Conservation (phyloP, 92 coral and sea anemone species). For the Desmophyllum pertusum region DNA sequence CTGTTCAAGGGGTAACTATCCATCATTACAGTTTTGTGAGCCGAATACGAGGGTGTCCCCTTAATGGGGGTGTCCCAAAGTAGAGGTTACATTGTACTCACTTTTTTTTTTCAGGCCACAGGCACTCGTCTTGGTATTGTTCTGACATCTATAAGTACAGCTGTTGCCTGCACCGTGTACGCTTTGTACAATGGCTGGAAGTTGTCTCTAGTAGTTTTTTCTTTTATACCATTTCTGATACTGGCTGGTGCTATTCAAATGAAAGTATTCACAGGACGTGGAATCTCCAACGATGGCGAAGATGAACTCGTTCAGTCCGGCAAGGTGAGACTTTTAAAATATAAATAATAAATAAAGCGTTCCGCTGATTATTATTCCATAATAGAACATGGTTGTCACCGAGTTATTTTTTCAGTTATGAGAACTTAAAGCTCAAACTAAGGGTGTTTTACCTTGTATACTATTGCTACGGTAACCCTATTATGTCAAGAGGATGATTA, state of each 20-base stretch:
- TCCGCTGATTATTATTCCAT: no score
- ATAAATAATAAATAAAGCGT: no score
- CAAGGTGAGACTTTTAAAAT: conserved; percentile 75
- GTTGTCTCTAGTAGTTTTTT: conserved; percentile 78
- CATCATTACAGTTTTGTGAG: background rate
- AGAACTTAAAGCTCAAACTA: no score
- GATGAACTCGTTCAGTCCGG: conserved; percentile 73
- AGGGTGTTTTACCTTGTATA: no score
- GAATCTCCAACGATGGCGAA: conserved; percentile 48
- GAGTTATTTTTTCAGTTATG: no score
- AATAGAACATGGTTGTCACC: no score
- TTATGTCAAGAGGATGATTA: no score
- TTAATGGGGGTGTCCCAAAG: no score
- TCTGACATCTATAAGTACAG: conserved; percentile 69
- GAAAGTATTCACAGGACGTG: conserved; percentile 65
- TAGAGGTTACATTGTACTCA: no score
- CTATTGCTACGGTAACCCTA: no score
- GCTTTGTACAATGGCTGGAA: conserved; percentile 92
- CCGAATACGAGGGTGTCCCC: no score
- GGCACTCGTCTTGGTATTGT: conserved; percentile 79
- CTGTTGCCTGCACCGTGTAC: conserved; percentile 64
- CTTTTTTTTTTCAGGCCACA: conserved; percentile 67
- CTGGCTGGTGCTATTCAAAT: conserved; percentile 76
- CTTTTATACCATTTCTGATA: conserved; percentile 82
- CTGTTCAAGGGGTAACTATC: conserved; percentile 88